Evolutionary conservation across 2,888 invertebrate genomes (phyloP).

Genomic region (Caenorhabditis sp.): DNA sequence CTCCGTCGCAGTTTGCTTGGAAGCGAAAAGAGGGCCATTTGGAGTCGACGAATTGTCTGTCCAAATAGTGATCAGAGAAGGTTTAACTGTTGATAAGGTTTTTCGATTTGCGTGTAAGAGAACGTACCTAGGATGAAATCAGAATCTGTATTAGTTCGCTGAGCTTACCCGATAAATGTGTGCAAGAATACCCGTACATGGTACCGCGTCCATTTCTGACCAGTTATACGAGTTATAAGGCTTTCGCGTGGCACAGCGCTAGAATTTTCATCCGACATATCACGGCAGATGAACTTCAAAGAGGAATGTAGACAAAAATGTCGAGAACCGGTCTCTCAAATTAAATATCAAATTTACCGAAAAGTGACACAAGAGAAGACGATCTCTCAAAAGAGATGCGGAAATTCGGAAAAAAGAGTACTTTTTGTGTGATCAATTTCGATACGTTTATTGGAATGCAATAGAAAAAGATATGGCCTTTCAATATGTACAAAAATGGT

Average conservation of each 20-base stretch:
- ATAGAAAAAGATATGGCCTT: not conserved
- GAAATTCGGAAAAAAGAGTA: not conserved
- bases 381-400: not conserved
- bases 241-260: slow-evolving; percentile 13
- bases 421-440: not conserved
- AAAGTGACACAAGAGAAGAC: slow-evolving; percentile 1
- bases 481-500: slow-evolving; percentile 14
- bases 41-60: slow-evolving; percentile 44
- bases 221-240: slow-evolving; percentile 38
- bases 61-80: slow-evolving; percentile 79
- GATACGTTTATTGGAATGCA: slow-evolving; percentile 18
- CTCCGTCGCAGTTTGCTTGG: slow-evolving; percentile 58
- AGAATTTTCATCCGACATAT: slow-evolving; percentile 27
- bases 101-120: slow-evolving; percentile 80
- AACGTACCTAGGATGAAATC: slow-evolving; percentile 78
- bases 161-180: slow-evolving; percentile 63
- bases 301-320: slow-evolving; percentile 31
- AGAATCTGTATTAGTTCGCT: not conserved
- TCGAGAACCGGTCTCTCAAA: slow-evolving; percentile 35
- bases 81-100: slow-evolving; percentile 80
- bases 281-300: slow-evolving; percentile 20
- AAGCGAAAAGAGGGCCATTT: slow-evolving; percentile 49
- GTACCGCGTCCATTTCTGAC: slow-evolving; percentile 59
- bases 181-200: slow-evolving; percentile 62
- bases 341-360: slow-evolving; percentile 15